phyloP scores from a whole-genome alignment of 2,113 vertebrate species.

The Chaetodon auriga region DNA sequence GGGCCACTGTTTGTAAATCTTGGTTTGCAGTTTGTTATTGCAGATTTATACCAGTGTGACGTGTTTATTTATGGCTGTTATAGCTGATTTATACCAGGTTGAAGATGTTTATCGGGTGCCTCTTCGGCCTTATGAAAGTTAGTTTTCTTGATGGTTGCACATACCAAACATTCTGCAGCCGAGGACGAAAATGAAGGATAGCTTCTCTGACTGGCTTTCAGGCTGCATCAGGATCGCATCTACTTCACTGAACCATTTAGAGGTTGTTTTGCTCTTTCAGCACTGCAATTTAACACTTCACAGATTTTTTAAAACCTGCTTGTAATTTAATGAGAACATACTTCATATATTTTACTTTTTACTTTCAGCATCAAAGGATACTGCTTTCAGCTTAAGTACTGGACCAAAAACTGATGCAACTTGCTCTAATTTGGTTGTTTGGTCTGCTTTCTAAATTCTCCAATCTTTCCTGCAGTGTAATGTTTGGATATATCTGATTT shows the following conservation, averaged over 20 bases:
- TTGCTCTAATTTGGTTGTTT: not conserved
- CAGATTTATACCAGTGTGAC: slow-evolving; percentile 58
- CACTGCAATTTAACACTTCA: not conserved
- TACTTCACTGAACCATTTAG: not conserved
- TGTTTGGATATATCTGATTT: not conserved
- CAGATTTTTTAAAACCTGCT: not conserved
- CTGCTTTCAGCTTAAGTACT: too few relatives aligned
- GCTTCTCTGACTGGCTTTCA: not conserved
- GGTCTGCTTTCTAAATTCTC: not conserved
- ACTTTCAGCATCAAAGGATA: not conserved
- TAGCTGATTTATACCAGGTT: slow-evolving; percentile 35
- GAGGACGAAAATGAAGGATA: not conserved
- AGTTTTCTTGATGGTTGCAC: slow-evolving; percentile 49
- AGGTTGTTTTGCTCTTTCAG: slow-evolving; percentile 3
- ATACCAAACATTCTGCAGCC: slow-evolving; percentile 53
- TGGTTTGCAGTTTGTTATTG: slow-evolving; percentile 57
- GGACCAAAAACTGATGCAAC: not conserved
- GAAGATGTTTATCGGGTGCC: slow-evolving; percentile 50
- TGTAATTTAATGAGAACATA: not conserved
- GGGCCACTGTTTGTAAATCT: slow-evolving; percentile 61
- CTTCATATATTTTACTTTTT: not conserved
- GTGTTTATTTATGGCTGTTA: slow-evolving; percentile 62
- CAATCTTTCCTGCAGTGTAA: not conserved
- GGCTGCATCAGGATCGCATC: not conserved
- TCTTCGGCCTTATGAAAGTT: slow-evolving; percentile 44